Percentiles rank a stretch among this genome's conserved stretches.
These are phyloP conservation scores for Drosophila sproati DNA, from an alignment of 1,140 invertebrate genomes.

Conservation along the genomic window DNA sequence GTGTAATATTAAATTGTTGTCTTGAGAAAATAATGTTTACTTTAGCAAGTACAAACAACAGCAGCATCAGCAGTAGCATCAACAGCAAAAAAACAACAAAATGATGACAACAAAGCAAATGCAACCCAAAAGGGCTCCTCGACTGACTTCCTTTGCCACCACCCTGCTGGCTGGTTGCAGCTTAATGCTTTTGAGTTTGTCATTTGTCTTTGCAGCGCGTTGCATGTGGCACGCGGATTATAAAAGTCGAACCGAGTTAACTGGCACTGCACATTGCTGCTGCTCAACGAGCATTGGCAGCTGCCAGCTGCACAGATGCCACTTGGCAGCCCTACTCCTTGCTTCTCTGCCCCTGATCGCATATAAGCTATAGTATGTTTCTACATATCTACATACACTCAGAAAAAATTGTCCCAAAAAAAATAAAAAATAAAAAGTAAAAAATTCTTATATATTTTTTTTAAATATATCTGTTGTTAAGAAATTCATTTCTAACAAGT, in stretches of 20 bases:
- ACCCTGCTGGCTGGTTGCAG: conserved; percentile 32
- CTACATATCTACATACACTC: conserved; percentile 3
- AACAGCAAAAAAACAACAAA: conserved; percentile 33
- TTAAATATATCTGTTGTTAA: neutral
- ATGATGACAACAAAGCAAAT: conserved; percentile 32
- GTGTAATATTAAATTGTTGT: conserved; percentile 82
- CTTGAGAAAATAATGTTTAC: conserved; percentile 78
- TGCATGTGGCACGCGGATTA: conserved; percentile 68
- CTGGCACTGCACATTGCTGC: conserved; percentile 27
- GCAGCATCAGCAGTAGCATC: conserved; percentile 28
- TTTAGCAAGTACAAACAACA: conserved; percentile 59
- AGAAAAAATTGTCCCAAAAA: neutral
- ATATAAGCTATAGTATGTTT: conserved; percentile 24
- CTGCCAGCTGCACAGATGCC: conserved; percentile 34
- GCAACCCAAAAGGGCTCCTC: conserved; percentile 1
- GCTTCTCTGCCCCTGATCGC: conserved; percentile 36
- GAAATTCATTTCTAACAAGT: too few relatives aligned
- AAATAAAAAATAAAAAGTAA: too few relatives aligned
- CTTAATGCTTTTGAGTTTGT: conserved; percentile 81
- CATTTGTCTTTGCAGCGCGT: conserved; percentile 76
- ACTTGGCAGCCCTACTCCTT: neutral
- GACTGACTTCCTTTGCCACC: neutral
- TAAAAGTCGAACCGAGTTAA: conserved; percentile 80
- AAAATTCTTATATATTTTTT: too few relatives aligned
- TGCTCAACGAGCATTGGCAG: conserved; percentile 23